Percentiles rank a stretch among this genome's conserved stretches.
Conservation (phyloP, 2,797 vertebrate genomes). For the Lepus townsendii region DNA sequence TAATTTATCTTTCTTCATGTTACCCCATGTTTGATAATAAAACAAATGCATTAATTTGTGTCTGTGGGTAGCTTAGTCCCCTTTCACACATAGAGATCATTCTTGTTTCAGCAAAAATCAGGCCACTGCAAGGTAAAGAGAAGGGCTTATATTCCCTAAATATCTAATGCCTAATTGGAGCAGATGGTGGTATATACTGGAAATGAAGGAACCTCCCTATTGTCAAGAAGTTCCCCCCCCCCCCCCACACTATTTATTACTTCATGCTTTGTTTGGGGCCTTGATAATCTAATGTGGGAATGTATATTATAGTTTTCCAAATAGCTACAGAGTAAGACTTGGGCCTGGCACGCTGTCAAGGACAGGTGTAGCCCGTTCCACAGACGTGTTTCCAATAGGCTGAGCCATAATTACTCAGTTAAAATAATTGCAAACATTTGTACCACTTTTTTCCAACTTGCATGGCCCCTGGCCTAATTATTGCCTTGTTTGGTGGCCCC, state of each 20-base stretch:
- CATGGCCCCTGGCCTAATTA: not conserved
- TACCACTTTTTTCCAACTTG: not conserved
- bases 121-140: not conserved
- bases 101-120: not conserved
- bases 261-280: not conserved
- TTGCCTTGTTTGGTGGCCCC: not conserved
- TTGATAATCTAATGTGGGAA: not conserved
- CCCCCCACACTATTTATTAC: not conserved
- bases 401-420: not conserved
- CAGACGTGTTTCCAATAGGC: not conserved
- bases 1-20: not conserved
- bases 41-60: not conserved
- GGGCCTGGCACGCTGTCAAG: not conserved
- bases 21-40: conserved; percentile 21
- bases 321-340: not conserved
- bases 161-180: not conserved
- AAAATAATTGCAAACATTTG: conserved; percentile 4
- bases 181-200: not conserved
- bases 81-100: not conserved
- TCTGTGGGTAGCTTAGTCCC: not conserved
- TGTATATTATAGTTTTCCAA: not conserved
- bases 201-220: not conserved
- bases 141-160: not conserved
- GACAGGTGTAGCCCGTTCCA: not conserved
- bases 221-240: not conserved